Evolutionary conservation across 2,113 vertebrate genomes (phyloP).

Genomic region (Eleginops maclovinus): DNA sequence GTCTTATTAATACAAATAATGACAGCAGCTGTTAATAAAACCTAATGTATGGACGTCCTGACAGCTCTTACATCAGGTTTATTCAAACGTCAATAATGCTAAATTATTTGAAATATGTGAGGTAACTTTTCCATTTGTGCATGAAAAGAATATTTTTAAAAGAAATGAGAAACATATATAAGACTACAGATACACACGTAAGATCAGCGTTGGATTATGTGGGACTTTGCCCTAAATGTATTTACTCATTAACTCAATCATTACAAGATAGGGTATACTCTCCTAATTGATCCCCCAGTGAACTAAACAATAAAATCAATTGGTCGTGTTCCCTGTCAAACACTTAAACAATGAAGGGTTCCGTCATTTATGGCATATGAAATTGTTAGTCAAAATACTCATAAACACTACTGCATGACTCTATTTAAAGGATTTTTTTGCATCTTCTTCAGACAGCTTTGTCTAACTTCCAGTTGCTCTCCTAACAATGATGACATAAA

Average conservation of each 20-base stretch:
- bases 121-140: not conserved
- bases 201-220: not conserved
- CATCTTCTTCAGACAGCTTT: not conserved
- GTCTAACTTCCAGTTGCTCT: not conserved
- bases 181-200: no score
- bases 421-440: not conserved
- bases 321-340: not conserved
- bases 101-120: not conserved
- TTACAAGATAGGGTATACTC: not conserved
- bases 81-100: not conserved
- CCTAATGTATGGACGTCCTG: no score
- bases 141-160: no score
- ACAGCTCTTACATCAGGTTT: no score
- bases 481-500: not conserved
- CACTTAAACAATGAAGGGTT: not conserved
- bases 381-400: not conserved
- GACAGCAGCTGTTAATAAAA: not conserved
- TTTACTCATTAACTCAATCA: not conserved
- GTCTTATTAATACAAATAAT: not conserved
- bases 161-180: no score
- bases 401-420: not conserved
- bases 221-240: not conserved
- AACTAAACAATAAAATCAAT: not conserved
- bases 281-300: not conserved
- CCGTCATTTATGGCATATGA: not conserved